Percentiles rank a stretch among this genome's conserved stretches.
phyloP scores from a whole-genome alignment of 1,140 invertebrate genomes.

The Scaptomyza pallida region DNA sequence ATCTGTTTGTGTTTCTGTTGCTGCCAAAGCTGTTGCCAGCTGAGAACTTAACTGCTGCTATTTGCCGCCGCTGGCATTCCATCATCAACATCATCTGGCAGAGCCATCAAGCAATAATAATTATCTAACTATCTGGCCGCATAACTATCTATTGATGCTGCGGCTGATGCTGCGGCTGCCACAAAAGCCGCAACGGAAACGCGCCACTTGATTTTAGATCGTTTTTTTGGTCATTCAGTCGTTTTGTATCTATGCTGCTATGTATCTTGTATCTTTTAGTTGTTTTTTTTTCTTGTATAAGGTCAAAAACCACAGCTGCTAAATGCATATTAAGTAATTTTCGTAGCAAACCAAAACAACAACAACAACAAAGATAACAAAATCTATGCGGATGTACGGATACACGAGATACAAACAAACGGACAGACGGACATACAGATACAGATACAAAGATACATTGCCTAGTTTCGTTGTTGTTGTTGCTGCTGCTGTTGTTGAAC shows the following conservation, averaged over 20 bases:
- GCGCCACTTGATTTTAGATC: slow-evolving; percentile 43
- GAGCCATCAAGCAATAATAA: slow-evolving; percentile 47
- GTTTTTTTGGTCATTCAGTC: slow-evolving; percentile 2
- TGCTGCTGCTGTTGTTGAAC: slow-evolving; percentile 33
- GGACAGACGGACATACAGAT: no score
- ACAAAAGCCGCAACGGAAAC: slow-evolving; percentile 43
- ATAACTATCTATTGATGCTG: slow-evolving; percentile 42
- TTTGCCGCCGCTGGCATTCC: slow-evolving; percentile 19
- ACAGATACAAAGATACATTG: slow-evolving; percentile 35
- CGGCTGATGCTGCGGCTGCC: slow-evolving; percentile 10
- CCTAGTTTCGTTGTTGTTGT: slow-evolving; percentile 35
- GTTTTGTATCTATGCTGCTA: slow-evolving; percentile 2
- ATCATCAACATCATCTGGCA: slow-evolving; percentile 32
- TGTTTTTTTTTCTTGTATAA: slow-evolving; percentile 38
- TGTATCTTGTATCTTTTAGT: background rate
- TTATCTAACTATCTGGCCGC: slow-evolving; percentile 57
- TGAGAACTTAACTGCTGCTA: slow-evolving; percentile 26
- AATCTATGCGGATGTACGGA: slow-evolving; percentile 20
- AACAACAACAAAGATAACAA: slow-evolving; percentile 10
- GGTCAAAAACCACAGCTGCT: slow-evolving; percentile 65
- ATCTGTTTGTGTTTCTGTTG: background rate
- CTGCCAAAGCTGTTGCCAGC: slow-evolving; percentile 9
- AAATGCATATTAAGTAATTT: slow-evolving; percentile 77
- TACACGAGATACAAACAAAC: background rate
- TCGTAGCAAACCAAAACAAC: slow-evolving; percentile 44